Evolutionary conservation across 2,888 invertebrate species (phyloP).

Genomic region (Drosophila setosimentum): DNA sequence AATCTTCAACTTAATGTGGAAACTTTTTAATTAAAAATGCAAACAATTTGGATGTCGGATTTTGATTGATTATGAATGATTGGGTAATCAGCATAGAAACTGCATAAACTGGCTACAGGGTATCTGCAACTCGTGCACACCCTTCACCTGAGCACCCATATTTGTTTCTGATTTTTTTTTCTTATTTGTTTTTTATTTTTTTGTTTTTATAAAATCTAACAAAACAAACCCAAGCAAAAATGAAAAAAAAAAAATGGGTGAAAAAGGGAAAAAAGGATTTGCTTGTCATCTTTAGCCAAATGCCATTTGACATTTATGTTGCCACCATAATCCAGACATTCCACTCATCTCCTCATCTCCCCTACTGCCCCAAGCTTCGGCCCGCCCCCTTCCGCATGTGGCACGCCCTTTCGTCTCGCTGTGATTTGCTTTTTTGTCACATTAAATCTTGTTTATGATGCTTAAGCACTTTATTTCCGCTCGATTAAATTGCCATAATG

Average conservation of each 20-base stretch:
- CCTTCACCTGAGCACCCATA: neutral
- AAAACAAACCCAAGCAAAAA: neutral
- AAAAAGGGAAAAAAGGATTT: conserved; percentile 42
- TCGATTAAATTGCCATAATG: conserved; percentile 80
- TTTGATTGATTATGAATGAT: neutral
- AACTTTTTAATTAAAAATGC: neutral
- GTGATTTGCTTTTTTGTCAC: conserved; percentile 78
- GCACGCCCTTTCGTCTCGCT: conserved; percentile 34
- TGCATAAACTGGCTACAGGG: neutral
- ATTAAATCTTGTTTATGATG: conserved; percentile 78
- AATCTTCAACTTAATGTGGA: neutral
- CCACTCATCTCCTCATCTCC: neutral
- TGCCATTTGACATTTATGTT: conserved; percentile 73
- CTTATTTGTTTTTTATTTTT: neutral
- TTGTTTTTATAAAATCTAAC: neutral
- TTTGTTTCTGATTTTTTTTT: neutral
- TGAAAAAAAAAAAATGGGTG: neutral
- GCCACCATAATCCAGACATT: conserved; percentile 29
- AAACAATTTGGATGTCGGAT: neutral
- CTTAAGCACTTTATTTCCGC: conserved; percentile 80
- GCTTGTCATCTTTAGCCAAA: conserved; percentile 66
- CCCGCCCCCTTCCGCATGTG: neutral
- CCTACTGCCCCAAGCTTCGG: neutral
- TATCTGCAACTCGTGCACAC: neutral
- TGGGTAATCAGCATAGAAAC: neutral